These are phyloP conservation scores for Netelia virgata DNA, from an alignment of 2,888 invertebrate genomes.

Conservation along the genomic window DNA sequence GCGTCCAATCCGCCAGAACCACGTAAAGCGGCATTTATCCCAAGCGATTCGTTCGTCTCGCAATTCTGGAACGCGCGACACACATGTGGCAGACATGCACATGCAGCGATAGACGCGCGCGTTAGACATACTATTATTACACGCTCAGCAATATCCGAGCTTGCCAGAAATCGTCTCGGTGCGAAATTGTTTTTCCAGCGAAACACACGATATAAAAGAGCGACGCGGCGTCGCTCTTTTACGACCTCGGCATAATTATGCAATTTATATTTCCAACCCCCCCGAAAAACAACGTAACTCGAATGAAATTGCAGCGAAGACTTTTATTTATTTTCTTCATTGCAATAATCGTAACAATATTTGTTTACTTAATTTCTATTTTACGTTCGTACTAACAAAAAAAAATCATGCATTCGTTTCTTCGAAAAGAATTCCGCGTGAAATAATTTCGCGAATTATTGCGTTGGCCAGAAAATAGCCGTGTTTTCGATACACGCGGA, in stretches of 20 bases:
- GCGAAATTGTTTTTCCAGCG: constrained; percentile 45
- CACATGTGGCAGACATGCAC: neutral
- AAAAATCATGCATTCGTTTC: no score
- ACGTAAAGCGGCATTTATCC: constrained; percentile 46
- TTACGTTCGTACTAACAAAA: no score
- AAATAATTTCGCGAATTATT: neutral
- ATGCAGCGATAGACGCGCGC: constrained; percentile 12
- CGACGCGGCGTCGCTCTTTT: neutral
- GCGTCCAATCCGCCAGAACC: constrained; percentile 30
- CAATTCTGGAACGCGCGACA: constrained; percentile 15
- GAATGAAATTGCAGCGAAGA: no score
- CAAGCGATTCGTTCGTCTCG: neutral
- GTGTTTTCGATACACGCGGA: no score
- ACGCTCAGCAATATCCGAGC: constrained; percentile 37
- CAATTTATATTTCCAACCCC: neutral
- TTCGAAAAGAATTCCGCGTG: neutral
- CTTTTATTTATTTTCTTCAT: no score
- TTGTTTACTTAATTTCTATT: no score
- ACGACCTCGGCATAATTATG: constrained; percentile 19
- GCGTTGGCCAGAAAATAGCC: no score
- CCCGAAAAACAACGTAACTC: no score
- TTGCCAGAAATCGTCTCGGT: constrained; percentile 49
- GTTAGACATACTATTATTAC: constrained; percentile 34
- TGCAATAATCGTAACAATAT: no score
- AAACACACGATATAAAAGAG: neutral